Conservation (phyloP, 2,888 invertebrate species). For the Meteorus cinctellus region DNA sequence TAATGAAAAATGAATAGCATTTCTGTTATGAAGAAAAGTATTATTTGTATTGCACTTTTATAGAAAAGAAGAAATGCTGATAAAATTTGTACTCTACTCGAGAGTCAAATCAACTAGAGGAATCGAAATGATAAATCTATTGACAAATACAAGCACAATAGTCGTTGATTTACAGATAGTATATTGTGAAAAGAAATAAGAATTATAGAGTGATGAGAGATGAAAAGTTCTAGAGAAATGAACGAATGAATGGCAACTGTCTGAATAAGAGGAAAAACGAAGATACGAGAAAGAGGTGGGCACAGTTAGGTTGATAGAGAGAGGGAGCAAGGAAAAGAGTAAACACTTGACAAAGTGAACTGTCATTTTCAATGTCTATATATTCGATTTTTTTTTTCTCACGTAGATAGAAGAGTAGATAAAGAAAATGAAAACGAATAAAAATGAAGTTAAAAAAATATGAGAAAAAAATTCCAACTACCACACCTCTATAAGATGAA, state of each 20-base stretch:
- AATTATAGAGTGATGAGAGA: background rate
- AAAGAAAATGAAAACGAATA: background rate
- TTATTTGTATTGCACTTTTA: background rate
- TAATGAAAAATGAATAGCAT: background rate
- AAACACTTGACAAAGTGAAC: conserved; percentile 20
- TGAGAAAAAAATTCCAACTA: background rate
- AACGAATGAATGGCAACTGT: background rate
- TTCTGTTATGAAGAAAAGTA: background rate
- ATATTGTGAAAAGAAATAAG: background rate
- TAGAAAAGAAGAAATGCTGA: background rate
- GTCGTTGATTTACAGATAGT: background rate
- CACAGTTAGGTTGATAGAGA: background rate
- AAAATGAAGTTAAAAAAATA: background rate
- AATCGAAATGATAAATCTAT: background rate
- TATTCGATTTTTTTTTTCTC: conserved; percentile 10
- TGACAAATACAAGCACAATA: conserved; percentile 6
- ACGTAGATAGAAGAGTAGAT: background rate
- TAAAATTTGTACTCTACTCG: background rate
- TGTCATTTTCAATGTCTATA: background rate
- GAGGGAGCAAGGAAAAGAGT: background rate
- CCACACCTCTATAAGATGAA: conserved; percentile 15
- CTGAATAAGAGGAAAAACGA: background rate
- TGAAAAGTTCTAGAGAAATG: background rate
- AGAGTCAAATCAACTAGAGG: background rate
- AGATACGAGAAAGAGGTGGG: background rate